These are phyloP conservation scores for Onychomys arenicola DNA, from an alignment of 2,797 vertebrate genomes.

Conservation along the genomic window DNA sequence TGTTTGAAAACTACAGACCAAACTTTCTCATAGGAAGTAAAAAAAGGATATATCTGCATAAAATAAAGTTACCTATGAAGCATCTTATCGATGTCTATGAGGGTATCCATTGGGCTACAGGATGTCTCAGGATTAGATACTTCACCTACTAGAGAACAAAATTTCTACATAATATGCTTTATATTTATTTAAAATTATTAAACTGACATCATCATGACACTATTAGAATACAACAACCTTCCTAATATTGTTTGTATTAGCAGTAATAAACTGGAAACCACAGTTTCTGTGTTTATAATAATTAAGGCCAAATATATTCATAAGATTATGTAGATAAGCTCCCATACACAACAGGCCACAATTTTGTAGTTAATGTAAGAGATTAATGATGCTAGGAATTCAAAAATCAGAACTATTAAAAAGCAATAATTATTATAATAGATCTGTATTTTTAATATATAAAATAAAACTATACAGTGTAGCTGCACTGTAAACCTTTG, in stretches of 20 bases:
- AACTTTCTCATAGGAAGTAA: neutral
- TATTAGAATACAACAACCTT: neutral
- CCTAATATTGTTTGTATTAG: neutral
- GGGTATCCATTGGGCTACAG: neutral
- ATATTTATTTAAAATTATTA: neutral
- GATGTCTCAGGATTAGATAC: neutral
- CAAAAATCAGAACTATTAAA: neutral
- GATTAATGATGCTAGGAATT: neutral
- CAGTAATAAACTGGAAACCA: neutral
- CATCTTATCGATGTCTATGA: neutral
- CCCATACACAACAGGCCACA: neutral
- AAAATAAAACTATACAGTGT: neutral
- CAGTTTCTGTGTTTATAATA: neutral
- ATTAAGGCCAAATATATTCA: neutral
- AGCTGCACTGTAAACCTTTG: neutral
- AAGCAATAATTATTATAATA: neutral
- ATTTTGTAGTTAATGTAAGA: neutral
- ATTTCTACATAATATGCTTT: neutral
- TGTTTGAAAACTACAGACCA: slow-evolving; percentile 47
- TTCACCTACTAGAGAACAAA: neutral
- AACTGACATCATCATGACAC: neutral
- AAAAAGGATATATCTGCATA: neutral
- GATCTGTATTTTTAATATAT: neutral
- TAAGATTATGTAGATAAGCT: neutral
- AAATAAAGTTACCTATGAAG: neutral